Conservation (phyloP, 2,797 vertebrate genomes). For the Xenopus petersii region DNA sequence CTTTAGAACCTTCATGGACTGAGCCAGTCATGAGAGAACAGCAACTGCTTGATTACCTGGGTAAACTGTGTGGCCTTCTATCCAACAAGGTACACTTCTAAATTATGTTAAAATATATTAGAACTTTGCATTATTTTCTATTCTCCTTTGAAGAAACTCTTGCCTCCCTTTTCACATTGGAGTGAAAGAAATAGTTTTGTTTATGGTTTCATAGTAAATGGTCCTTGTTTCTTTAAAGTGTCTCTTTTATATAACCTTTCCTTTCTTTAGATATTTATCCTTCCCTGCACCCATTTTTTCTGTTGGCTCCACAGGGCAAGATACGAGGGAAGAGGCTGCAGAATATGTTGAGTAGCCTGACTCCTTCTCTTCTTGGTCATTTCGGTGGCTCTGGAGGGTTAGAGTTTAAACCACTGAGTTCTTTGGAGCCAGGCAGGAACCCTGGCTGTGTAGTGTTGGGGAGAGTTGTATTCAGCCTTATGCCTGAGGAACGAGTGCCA, state of each 20-base stretch:
- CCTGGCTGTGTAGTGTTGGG: slow-evolving; percentile 74
- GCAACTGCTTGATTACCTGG: slow-evolving; percentile 79
- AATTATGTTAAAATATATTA: background rate
- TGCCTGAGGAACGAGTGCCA: slow-evolving; percentile 81
- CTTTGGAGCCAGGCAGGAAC: slow-evolving; percentile 73
- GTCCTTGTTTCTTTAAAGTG: too few species aligned
- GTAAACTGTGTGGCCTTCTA: slow-evolving; percentile 71
- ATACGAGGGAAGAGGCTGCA: slow-evolving; percentile 79
- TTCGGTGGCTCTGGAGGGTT: slow-evolving; percentile 76
- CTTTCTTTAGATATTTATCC: background rate
- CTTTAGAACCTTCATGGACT: slow-evolving; percentile 77
- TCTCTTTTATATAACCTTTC: too few species aligned
- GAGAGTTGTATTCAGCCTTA: slow-evolving; percentile 88
- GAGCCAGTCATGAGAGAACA: slow-evolving; percentile 75
- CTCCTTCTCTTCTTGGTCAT: slow-evolving; percentile 69
- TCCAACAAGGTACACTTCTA: slow-evolving; percentile 74
- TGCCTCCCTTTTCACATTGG: too few species aligned
- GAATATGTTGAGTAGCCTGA: slow-evolving; percentile 80
- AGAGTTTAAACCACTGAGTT: slow-evolving; percentile 65
- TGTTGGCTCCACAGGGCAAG: slow-evolving; percentile 73
- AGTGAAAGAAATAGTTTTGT: too few species aligned
- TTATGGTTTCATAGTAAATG: too few species aligned
- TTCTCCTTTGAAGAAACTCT: background rate
- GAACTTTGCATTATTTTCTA: background rate
- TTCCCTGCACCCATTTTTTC: background rate